Base-by-base conservation (phyloP, 2,113 vertebrate genomes). In the Ochotona curzoniae region DNA sequence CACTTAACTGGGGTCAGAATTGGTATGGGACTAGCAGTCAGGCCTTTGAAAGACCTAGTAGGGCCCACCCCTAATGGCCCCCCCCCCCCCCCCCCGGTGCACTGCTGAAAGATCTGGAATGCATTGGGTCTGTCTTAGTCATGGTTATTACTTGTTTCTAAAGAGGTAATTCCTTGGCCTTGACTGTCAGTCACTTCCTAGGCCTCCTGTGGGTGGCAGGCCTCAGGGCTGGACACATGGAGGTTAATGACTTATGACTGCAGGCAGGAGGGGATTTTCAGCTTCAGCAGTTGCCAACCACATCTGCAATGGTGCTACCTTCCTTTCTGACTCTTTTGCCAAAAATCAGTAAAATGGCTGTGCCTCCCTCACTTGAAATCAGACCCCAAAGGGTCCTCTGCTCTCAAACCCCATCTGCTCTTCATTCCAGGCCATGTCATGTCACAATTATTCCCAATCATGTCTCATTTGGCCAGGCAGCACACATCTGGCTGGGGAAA, bases 391-490 rank as follows among this genome's bases (percentile, higher is more conserved):
- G 87, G 87, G 57, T n/a, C 93, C 87, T 71, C 8, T 26, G 32
- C 95, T 95, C 95, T 95, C 83, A 97, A 96, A 92, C 64, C 97
- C 98, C 97, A 97, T 98, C 96, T 98, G 97, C 92, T 97, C 94
- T 93, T 97, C 88, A 91, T 97, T 97, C 94, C 92, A 93, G 95
- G 93, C 95, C 94, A 82, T 92, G 96, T 97, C 96, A 95, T 96
- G 96, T 98, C 96, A 97, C 96, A 97, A 89, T 98, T 96, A 98
- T 93, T 96, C 91, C 95, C 96, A 97, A 97, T 98, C 96, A 97
- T 73, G 95, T 94, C 93, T 98, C 96, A 94, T 98, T 97, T 98
- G 95, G 54, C 87, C 93, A 96, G 95, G 93, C 89, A 70, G 95
- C 63, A 38, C 75, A 86, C 94, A 97, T 79, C 96, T 96, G 97